Base-by-base conservation (phyloP, 2,797 vertebrate genomes). In the Enteromius unitaeniatus region DNA sequence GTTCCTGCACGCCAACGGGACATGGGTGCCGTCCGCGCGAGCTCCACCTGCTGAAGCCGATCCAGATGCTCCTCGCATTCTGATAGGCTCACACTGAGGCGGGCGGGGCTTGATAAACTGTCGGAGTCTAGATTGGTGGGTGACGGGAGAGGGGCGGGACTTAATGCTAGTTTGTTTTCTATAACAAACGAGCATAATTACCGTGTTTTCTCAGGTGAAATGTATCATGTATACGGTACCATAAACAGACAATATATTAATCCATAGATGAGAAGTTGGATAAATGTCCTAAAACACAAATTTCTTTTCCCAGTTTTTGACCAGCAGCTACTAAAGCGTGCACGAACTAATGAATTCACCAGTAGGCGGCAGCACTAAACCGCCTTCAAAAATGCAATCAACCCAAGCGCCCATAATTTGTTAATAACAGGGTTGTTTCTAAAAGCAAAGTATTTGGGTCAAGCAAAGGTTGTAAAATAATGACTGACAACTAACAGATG, bases 1-100 rank as follows among this genome's bases (percentile, higher is more conserved):
- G 95, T 93, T 53, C 96, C 95, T 0, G 96, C 95, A 90, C 95
- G 95, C 96, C 96, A 97, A 85, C 91, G 93, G 1, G 96, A 96
- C 96, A 97, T 97, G 90, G 95, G 95, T 0, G 93, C 96, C 83
- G 87, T 93, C 55, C 95, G 91, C 13, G 95, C 95, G 64, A 96
- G 94, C 92, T 96, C 96, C 75, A 94, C 96, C 85, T 96, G 94
- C 92, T 95, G 95, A 84, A 94, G 94, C 81, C 95, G 94, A 90
- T 97, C 96, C 92, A 93, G 87, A 90, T 96, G 96, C 85, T 97
- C 96, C 90, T 97, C 96, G 6, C 94, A 94, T 7, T 97, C 96
- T 1, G 96, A 96, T 89, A 95, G 92, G 92, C 95, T 95, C 88
- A 95, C 95, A 88, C 94, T 87, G 64, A 88, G 64, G 31, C 82